Base-by-base conservation (phyloP, 2,113 vertebrate species). In the Takifugu flavidus region DNA sequence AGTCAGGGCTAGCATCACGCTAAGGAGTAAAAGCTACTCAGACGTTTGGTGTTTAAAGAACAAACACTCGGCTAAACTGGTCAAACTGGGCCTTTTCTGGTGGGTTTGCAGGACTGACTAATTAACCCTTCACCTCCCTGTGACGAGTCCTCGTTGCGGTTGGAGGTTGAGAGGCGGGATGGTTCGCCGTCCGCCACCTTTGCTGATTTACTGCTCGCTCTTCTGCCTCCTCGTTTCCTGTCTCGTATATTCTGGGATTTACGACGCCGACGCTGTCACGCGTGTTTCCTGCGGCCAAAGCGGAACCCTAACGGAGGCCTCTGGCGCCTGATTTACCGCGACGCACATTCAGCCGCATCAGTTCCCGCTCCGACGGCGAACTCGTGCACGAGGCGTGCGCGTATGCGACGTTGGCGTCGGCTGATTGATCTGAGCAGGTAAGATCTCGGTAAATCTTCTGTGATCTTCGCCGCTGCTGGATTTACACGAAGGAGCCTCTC, bases 381-480 rank as follows among this genome's bases (percentile, higher is more conserved):
- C 20, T 20, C 67, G 52, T 73, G 80, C 77, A 68, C 77, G 65
- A 69, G 57, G 43, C 50, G 44, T 43, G 45, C 25, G 29, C 46
- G 49, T 47, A 59, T 45, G 28, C 55, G 25, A 57, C 50, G 25
- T 43, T 61, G 58, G 49, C 12, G 68, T 66, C 65, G 62, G 25
- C 47, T 75, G 77, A 81, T 62, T 68, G 75, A 85, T 76, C 51
- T 31, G 59, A 46, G 31, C 14, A 1, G 13, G 49, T 56, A 31
- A 60, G 70, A 67, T 61, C 65, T 53, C 43, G n/a, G 59, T 78
- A 79, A 78, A 82, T 74, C 51, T 64, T 53, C 26, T 7, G 39
- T 31, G 65, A 61, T 74, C 57, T 70, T 71, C 61, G 61, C 53
- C 13, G 55, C 52, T 4, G n/a, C 46, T n/a, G 25, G 49, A 15